These are phyloP conservation scores for Troides helena DNA, from an alignment of 2,888 invertebrate species.

Conservation along the genomic window DNA sequence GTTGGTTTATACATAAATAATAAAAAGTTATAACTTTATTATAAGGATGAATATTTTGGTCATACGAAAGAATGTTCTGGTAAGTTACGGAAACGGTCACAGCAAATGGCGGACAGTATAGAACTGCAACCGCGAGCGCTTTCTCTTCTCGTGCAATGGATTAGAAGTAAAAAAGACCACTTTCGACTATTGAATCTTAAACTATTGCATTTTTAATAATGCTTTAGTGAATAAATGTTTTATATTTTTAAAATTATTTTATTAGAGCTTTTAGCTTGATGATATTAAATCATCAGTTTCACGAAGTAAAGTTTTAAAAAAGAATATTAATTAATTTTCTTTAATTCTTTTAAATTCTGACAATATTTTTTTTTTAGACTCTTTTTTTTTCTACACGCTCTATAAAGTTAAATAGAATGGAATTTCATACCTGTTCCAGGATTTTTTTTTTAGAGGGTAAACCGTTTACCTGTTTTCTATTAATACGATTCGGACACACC, in stretches of 20 bases:
- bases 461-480: not conserved
- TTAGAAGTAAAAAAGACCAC: slow-evolving; percentile 39
- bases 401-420: too few species aligned
- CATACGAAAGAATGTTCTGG: slow-evolving; percentile 37
- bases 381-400: too few species aligned
- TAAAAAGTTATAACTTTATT: slow-evolving; percentile 1
- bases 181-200: slow-evolving; percentile 39
- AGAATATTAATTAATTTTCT: too few species aligned
- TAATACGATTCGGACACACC: not conserved
- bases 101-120: slow-evolving; percentile 68
- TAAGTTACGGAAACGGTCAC: slow-evolving; percentile 35
- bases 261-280: not conserved
- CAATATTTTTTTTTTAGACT: too few species aligned
- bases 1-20: slow-evolving; percentile 8
- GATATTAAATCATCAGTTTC: not conserved
- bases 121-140: slow-evolving; percentile 52
- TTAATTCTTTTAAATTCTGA: too few species aligned
- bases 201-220: not conserved
- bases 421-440: slow-evolving; percentile 14
- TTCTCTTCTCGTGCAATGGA: slow-evolving; percentile 51
- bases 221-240: not conserved
- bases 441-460: not conserved
- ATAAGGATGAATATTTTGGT: slow-evolving; percentile 21
- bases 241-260: not conserved
- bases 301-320: too few species aligned